Conservation (phyloP, 2,113 vertebrate genomes). For the Neodon shergylaensis region DNA sequence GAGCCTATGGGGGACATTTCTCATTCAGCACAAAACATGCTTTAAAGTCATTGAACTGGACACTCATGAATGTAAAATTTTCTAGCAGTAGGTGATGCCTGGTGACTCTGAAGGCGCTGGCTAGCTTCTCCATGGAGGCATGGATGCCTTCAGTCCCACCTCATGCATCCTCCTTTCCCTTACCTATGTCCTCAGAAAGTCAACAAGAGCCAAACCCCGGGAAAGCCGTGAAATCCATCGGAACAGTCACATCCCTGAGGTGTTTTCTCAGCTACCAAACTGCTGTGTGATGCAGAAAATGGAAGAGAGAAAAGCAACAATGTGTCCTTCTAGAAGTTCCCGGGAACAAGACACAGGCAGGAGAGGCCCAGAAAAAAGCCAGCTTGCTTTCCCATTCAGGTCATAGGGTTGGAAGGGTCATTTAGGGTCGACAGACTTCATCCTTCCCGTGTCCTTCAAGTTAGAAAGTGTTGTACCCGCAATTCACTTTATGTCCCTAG, state of each 20-base stretch:
- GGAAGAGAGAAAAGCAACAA: neutral
- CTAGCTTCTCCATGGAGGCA: neutral
- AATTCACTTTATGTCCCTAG: neutral
- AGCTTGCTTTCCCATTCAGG: constrained; percentile 68
- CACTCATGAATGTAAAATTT: neutral
- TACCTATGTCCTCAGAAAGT: neutral
- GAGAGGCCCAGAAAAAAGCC: constrained; percentile 9
- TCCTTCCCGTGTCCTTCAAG: constrained; percentile 64
- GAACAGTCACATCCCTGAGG: neutral
- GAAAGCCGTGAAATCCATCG: constrained; percentile 44
- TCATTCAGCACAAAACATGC: neutral
- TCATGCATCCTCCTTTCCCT: neutral
- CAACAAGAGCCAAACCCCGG: neutral
- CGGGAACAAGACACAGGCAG: neutral
- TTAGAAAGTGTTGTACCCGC: neutral
- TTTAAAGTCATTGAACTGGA: neutral
- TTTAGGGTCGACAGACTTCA: constrained; percentile 69
- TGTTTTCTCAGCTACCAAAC: constrained; percentile 4
- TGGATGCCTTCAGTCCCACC: neutral
- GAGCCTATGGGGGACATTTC: neutral
- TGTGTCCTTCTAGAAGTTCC: constrained; percentile 40
- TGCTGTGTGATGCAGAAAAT: constrained; percentile 40
- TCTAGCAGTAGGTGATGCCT: neutral
- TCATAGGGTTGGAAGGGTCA: constrained; percentile 69
- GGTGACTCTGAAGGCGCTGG: neutral